These are phyloP conservation scores for Nymphicus hollandicus DNA, from an alignment of 2,113 vertebrate genomes.

Conservation along the genomic window DNA sequence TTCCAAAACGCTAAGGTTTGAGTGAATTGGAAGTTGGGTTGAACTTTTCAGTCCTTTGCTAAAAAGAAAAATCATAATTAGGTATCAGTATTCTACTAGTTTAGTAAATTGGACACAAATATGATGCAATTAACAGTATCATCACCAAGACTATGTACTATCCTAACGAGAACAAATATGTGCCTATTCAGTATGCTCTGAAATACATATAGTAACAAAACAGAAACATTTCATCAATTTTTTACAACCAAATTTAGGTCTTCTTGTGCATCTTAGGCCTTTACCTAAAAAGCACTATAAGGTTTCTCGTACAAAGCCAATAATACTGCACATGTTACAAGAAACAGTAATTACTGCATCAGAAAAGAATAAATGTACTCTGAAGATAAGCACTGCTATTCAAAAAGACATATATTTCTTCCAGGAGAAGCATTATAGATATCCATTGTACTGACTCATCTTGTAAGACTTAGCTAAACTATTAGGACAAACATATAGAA, in stretches of 20 bases:
- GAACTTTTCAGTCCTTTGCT: background rate
- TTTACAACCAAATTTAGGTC: background rate
- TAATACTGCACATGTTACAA: background rate
- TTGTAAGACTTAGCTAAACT: background rate
- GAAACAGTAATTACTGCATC: background rate
- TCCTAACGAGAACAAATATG: background rate
- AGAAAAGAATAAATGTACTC: background rate
- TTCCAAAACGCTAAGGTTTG: background rate
- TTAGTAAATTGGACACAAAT: background rate
- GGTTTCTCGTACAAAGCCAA: background rate
- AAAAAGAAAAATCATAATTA: background rate
- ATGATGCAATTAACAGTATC: background rate
- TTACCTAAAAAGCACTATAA: background rate
- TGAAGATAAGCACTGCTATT: background rate
- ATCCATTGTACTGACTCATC: background rate
- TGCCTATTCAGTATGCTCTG: background rate
- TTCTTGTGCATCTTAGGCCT: accelerated
- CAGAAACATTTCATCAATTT: background rate
- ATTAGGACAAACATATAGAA: background rate
- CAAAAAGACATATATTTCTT: background rate
- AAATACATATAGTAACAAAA: background rate
- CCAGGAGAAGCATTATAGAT: background rate
- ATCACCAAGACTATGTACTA: background rate
- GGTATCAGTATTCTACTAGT: background rate
- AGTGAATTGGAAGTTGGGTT: background rate